A percentile compares a stretch with the other conserved stretches of the same genome.
These are phyloP conservation scores for Aquatica leii DNA, from an alignment of 2,888 invertebrate genomes.

Conservation along the genomic window DNA sequence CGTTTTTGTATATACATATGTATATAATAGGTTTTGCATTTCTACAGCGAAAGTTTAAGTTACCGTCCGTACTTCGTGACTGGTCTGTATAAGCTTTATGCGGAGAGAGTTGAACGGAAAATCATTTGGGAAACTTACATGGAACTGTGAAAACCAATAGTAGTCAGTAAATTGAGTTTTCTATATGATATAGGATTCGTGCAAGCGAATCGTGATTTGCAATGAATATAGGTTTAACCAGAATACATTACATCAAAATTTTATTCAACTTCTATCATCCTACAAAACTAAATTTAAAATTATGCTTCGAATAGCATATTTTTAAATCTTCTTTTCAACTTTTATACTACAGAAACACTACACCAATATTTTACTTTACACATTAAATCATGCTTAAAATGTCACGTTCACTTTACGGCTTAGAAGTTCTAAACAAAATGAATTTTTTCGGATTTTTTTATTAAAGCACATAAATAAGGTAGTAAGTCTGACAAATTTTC, in stretches of 20 bases:
- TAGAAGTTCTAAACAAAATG: not conserved
- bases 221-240: slow-evolving; percentile 38
- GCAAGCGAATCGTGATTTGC: slow-evolving; percentile 47
- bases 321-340: slow-evolving; percentile 14
- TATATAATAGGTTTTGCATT: slow-evolving; percentile 7
- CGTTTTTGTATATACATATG: not conserved
- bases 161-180: slow-evolving; percentile 50
- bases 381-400: slow-evolving; percentile 10
- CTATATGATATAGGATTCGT: slow-evolving; percentile 48
- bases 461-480: too few species aligned
- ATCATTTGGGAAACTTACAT: slow-evolving; percentile 35
- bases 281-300: slow-evolving; percentile 14
- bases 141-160: slow-evolving; percentile 47
- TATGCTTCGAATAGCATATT: slow-evolving; percentile 16
- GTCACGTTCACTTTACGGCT: slow-evolving; percentile 5
- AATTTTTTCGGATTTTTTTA: not conserved
- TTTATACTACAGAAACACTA: not conserved
- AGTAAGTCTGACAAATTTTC: too few species aligned
- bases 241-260: slow-evolving; percentile 20
- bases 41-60: slow-evolving; percentile 1
- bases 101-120: slow-evolving; percentile 26
- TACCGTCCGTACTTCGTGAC: slow-evolving; percentile 21
- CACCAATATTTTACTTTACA: slow-evolving; percentile 3
- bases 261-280: slow-evolving; percentile 25
- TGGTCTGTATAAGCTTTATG: slow-evolving; percentile 19